A percentile compares a stretch with the other conserved stretches of the same genome.
These are phyloP conservation scores for Otocyon megalotis DNA, from an alignment of 2,113 vertebrate genomes.

Conservation along the genomic window DNA sequence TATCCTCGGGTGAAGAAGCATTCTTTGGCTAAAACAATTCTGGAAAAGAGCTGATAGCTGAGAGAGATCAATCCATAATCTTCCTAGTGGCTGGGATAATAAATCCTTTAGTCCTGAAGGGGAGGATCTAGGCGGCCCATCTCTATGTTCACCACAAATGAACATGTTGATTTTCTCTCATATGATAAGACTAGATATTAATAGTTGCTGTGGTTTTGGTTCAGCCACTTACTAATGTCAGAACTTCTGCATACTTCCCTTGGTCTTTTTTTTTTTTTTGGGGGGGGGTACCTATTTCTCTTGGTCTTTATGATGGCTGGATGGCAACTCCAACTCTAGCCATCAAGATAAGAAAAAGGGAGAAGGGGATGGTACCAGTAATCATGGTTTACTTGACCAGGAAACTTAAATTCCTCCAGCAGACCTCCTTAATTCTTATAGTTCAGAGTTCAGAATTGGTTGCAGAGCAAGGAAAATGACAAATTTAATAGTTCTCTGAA, in stretches of 20 bases:
- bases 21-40: not conserved
- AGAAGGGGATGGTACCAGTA: rapidly evolving
- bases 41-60: not conserved
- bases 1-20: not conserved
- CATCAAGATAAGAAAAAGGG: not conserved
- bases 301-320: not conserved
- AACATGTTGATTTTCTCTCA: not conserved
- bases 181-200: not conserved
- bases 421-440: not conserved
- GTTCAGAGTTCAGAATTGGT: not conserved
- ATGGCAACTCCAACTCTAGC: not conserved
- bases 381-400: not conserved
- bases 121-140: not conserved
- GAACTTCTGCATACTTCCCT: not conserved
- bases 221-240: not conserved
- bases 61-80: not conserved
- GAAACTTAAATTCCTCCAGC: not conserved
- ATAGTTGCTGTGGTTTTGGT: not conserved
- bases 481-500: not conserved
- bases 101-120: not conserved
- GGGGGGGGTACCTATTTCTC: not conserved
- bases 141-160: not conserved
- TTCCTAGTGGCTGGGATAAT: not conserved
- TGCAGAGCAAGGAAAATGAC: not conserved
- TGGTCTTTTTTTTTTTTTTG: not conserved